phyloP scores from a whole-genome alignment of 2,888 invertebrate species.

The Sinohyriopsis cumingii region DNA sequence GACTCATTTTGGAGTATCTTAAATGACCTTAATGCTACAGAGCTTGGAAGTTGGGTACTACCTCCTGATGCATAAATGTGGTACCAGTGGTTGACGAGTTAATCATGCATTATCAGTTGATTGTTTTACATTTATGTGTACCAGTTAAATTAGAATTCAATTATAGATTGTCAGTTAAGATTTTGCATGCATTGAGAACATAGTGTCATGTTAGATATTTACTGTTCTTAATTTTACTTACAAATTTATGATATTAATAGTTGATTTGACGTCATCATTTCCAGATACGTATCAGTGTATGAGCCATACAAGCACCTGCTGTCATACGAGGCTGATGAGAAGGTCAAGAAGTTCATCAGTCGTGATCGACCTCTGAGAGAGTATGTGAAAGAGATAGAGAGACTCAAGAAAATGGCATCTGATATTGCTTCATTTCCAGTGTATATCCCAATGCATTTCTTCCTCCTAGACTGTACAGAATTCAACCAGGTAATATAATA shows the following conservation, averaged over 20 bases:
- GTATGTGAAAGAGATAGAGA: conserved; percentile 66
- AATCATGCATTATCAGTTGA: no score
- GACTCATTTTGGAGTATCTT: no score
- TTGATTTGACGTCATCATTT: conserved; percentile 5
- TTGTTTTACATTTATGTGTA: no score
- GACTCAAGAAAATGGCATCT: conserved; percentile 62
- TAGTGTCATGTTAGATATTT: no score
- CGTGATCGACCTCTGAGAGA: conserved; percentile 63
- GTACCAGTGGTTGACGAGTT: no score
- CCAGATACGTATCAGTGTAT: conserved; percentile 65
- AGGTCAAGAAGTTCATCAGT: conserved; percentile 63
- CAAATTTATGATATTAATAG: no score
- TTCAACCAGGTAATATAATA: conserved; percentile 62
- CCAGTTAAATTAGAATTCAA: no score
- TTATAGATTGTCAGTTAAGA: no score
- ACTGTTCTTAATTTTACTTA: background rate
- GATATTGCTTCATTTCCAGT: conserved; percentile 66
- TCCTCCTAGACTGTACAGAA: conserved; percentile 65
- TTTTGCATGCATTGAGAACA: no score
- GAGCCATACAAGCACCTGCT: conserved; percentile 65
- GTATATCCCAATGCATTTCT: conserved; percentile 69
- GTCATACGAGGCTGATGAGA: conserved; percentile 57
- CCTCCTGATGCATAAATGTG: no score
- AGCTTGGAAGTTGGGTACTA: no score
- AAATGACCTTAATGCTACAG: no score